phyloP scores from a whole-genome alignment of 2,797 vertebrate genomes.

The Takifugu ocellatus region DNA sequence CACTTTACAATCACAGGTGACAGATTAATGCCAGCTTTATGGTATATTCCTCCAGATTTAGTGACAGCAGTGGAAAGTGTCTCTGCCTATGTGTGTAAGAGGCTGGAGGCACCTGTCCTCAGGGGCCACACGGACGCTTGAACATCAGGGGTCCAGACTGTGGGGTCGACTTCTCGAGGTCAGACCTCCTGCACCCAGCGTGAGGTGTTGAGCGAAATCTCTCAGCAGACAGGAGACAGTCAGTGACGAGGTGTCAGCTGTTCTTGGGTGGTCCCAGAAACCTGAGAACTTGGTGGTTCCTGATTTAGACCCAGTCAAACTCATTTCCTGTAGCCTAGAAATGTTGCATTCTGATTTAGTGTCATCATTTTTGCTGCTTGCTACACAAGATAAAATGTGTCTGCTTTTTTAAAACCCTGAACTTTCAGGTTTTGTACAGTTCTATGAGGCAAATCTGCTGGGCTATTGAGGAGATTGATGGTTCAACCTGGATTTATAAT shows the following conservation, averaged over 20 bases:
- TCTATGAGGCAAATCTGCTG: not conserved
- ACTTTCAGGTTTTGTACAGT: too few relatives aligned
- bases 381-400: too few relatives aligned
- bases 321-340: not conserved
- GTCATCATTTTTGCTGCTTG: too few relatives aligned
- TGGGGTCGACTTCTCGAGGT: slow-evolving; percentile 7
- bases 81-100: too few relatives aligned
- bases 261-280: slow-evolving; percentile 2
- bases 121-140: slow-evolving; percentile 15
- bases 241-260: not conserved
- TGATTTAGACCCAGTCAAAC: not conserved
- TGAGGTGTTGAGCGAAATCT: not conserved
- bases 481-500: too few relatives aligned
- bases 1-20: not conserved
- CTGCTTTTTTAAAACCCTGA: too few relatives aligned
- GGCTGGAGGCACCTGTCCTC: too few relatives aligned
- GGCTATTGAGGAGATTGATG: not conserved
- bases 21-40: slow-evolving; percentile 10
- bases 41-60: too few relatives aligned
- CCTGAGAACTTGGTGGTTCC: not conserved
- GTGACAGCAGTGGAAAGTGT: too few relatives aligned
- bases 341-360: too few relatives aligned
- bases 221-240: not conserved
- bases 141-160: slow-evolving; percentile 62
- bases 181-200: not conserved